These are phyloP conservation scores for Alcedo atthis DNA, from an alignment of 2,797 vertebrate species.

Conservation along the genomic window DNA sequence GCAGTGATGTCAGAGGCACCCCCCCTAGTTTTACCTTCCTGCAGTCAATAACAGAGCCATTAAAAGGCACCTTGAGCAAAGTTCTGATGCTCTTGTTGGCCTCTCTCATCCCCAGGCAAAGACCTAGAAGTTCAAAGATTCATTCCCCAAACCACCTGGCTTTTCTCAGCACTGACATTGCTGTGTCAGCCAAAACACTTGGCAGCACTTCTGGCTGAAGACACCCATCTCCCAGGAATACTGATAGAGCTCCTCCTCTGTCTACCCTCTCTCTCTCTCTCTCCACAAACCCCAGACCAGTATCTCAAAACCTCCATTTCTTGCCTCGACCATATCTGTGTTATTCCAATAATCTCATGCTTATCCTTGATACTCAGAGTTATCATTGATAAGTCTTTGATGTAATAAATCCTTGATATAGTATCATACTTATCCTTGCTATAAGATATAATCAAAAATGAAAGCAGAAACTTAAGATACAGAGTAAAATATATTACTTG, in stretches of 20 bases:
- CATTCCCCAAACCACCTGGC: slow-evolving; percentile 67
- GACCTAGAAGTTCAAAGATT: slow-evolving; percentile 37
- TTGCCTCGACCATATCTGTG: slow-evolving; percentile 66
- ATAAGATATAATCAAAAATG: slow-evolving; percentile 85
- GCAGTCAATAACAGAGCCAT: slow-evolving; percentile 46
- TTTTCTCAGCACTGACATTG: slow-evolving; percentile 53
- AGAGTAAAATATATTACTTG: slow-evolving; percentile 96
- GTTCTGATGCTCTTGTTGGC: neutral
- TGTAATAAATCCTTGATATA: slow-evolving; percentile 83
- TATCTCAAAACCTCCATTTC: slow-evolving; percentile 72
- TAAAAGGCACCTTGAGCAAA: slow-evolving; percentile 55
- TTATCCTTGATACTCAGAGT: slow-evolving; percentile 71
- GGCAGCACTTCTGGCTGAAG: slow-evolving; percentile 14
- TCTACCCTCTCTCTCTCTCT: slow-evolving; percentile 32
- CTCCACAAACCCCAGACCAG: slow-evolving; percentile 43
- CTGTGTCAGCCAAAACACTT: slow-evolving; percentile 63
- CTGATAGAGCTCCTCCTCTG: slow-evolving; percentile 23
- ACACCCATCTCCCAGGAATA: slow-evolving; percentile 50
- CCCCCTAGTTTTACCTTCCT: neutral
- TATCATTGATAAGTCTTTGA: slow-evolving; percentile 81
- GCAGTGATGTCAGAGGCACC: too few species aligned
- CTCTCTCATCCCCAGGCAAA: slow-evolving; percentile 53
- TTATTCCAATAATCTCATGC: slow-evolving; percentile 73
- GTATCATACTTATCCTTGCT: slow-evolving; percentile 80
- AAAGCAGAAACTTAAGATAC: slow-evolving; percentile 94